Conservation (phyloP, 2,797 vertebrate genomes). For the Argya squamiceps region DNA sequence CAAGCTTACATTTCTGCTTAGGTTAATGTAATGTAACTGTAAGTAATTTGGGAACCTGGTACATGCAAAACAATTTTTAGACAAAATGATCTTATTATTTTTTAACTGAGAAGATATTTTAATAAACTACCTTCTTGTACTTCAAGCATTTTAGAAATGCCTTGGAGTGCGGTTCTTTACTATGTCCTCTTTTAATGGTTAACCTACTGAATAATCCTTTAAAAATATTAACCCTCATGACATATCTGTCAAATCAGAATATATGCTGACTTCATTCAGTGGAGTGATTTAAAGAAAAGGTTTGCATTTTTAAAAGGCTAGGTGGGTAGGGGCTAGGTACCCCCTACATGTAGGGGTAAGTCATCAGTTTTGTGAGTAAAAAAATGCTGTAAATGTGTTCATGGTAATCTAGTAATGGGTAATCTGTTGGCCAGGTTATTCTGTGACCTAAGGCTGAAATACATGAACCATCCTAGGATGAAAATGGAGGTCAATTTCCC, state of each 20-base stretch:
- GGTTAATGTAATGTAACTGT: conserved; percentile 37
- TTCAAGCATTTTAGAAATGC: neutral
- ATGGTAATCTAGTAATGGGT: neutral
- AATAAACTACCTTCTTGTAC: neutral
- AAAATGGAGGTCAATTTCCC: neutral
- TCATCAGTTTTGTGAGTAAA: neutral
- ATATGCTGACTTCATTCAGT: neutral
- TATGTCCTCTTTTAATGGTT: neutral
- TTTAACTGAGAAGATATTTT: neutral
- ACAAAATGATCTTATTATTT: neutral
- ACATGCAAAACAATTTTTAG: neutral
- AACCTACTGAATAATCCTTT: neutral
- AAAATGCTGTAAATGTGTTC: neutral
- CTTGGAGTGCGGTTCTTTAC: neutral
- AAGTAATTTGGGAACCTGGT: conserved; percentile 8
- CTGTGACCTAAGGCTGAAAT: neutral
- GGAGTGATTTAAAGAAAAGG: neutral
- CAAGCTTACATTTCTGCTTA: conserved; percentile 44
- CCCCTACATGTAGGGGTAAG: neutral
- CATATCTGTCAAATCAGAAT: neutral
- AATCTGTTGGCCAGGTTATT: neutral
- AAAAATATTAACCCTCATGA: neutral
- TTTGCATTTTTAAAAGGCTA: neutral
- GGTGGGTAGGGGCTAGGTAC: neutral
- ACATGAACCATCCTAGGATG: neutral